Evolutionary conservation across 2,113 vertebrate species (phyloP).

Genomic region (Stictonetta naevosa): DNA sequence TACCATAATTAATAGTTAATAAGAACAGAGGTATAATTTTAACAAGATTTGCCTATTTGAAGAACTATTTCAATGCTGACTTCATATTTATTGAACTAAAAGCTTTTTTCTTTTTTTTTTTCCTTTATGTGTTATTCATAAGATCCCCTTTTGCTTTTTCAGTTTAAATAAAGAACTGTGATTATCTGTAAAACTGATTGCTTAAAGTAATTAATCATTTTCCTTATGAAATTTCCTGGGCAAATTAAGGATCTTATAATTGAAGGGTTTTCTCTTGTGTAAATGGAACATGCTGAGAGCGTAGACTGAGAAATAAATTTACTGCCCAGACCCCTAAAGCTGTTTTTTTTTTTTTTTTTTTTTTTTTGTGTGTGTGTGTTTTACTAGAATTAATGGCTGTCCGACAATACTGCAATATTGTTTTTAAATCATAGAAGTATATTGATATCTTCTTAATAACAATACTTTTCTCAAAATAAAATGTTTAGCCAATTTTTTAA

Average conservation of each 20-base stretch:
- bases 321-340: conserved; percentile 27
- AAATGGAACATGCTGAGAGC: conserved; percentile 58
- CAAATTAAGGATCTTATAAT: conserved; percentile 73
- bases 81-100: conserved; percentile 52
- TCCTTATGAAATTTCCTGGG: conserved; percentile 65
- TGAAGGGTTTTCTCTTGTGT: conserved; percentile 68
- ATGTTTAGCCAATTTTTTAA: neutral
- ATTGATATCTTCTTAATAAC: neutral
- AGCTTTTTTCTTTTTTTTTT: neutral
- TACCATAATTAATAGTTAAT: conserved; percentile 36
- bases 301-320: conserved; percentile 24
- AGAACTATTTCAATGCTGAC: conserved; percentile 33
- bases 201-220: conserved; percentile 77
- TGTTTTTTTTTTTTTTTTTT: neutral
- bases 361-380: neutral
- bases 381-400: neutral
- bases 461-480: neutral
- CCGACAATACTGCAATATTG: neutral
- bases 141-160: conserved; percentile 39
- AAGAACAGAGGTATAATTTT: conserved; percentile 16
- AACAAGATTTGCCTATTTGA: conserved; percentile 8
- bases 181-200: conserved; percentile 75
- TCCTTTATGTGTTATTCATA: conserved; percentile 65
- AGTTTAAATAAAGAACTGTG: conserved; percentile 71
- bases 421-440: neutral